Evolutionary conservation across 2,113 vertebrate genomes (phyloP), one percentile per base, ranked within the genome.

Genomic region (Aldabrachelys gigantea): DNA sequence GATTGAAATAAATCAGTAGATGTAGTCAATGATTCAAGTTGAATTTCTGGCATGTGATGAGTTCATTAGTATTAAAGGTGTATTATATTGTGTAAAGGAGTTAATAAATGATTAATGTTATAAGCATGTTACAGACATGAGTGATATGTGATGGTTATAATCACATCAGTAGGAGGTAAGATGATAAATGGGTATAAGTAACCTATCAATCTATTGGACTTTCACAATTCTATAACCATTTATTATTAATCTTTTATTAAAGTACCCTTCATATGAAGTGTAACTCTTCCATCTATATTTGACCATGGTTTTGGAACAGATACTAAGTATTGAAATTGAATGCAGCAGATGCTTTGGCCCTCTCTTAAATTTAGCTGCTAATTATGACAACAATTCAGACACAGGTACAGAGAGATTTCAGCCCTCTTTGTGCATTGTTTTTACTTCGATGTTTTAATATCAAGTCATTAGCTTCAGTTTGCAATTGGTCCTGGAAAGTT

Each of bases 21-120:
- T 5, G 0, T n/a, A 17, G 38, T 13, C 1, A 10, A 1, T 41
- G 5, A 27, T 5, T 5, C 6, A 3, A 78, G 54, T 47, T 85
- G 62, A 27, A 0, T 35, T 85, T 82, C 0, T 0, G 27, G 49
- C 84, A 54, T 2, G 0, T 1, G 27, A 24, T 19, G 10, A 24
- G 29, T 54, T 65, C 49, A 1, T 76, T 44, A 41, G 2, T 24
- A 44, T 44, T 76, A 44, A 44, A 25, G 72, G 41, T 76, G 38
- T 41, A 25, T 76, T 44, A 76, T 76, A 27, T 7, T 76, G 44
- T 76, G 25, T 44, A 44, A 69, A 38, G 41, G 12, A 10, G 41
- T 76, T 76, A 76, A 27, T 76, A 76, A 76, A 44, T 44, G 2
- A 44, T 41, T 41, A 44, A 27, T 76, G 22, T 44, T 44, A 4